Conservation (phyloP, 2,797 vertebrate genomes). For the Coccyzus lansbergi region DNA sequence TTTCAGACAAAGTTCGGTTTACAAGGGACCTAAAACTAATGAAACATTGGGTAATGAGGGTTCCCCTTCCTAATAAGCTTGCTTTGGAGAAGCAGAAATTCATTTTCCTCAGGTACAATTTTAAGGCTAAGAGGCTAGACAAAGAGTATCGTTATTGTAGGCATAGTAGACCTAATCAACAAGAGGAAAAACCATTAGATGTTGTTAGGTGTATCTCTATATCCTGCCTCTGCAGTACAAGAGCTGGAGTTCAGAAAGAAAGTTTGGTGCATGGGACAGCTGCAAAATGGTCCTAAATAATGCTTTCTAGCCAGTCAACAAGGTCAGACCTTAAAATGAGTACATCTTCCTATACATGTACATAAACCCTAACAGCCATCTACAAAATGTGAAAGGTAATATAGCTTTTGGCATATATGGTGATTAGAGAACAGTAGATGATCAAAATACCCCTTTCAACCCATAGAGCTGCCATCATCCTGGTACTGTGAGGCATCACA, state of each 20-base stretch:
- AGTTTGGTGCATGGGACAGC: not conserved
- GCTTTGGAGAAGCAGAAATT: not conserved
- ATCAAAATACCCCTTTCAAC: not conserved
- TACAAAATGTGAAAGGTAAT: not conserved
- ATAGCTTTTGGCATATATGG: not conserved
- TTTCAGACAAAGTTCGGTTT: not conserved
- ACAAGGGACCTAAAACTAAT: not conserved
- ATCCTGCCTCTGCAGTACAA: not conserved
- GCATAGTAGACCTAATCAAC: not conserved
- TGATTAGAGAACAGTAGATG: not conserved
- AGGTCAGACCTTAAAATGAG: not conserved
- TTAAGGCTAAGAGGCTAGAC: not conserved
- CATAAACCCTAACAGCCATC: not conserved
- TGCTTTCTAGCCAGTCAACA: not conserved
- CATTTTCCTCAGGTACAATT: not conserved
- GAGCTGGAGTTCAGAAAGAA: not conserved
- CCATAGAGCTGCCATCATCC: not conserved
- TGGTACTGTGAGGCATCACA: accelerated
- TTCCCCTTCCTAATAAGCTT: not conserved
- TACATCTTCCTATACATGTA: not conserved
- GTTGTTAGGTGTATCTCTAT: not conserved
- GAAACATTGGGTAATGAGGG: not conserved
- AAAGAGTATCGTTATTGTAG: not conserved
- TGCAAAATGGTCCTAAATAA: accelerated
- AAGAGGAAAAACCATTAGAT: accelerated